Base-by-base conservation (phyloP, 2,888 invertebrate species). In the Branchellion lobata region DNA sequence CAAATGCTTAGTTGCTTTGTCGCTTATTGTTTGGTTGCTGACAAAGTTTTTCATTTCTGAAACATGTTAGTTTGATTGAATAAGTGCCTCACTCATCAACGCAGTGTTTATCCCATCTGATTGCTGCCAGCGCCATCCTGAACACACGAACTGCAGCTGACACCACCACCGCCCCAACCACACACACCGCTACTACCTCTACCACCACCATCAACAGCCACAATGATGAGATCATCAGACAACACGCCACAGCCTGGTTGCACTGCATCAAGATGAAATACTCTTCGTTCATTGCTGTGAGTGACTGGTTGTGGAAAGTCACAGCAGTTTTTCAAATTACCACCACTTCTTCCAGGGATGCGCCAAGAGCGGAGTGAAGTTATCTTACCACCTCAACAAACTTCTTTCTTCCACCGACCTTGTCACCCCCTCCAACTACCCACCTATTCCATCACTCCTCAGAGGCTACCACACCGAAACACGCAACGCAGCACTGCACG, bases 101-200 rank as follows among this genome's bases (percentile, higher is more conserved):
- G 5, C 61, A 57, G 61, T 57, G 61, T n/a, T n/a, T 57, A 18
- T n/a, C 61, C 24, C 61, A 57, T n/a, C 61, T 57, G 61, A 57
- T 57, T 14, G 61, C 61, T 5, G 24, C 61, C 61, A 57, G 61
- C 24, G 5, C 61, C 3, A 5, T 57, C n/a, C 3, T 8, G 47
- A 18, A n/a, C n/a, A n/a, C n/a, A n/a, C n/a, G n/a, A n/a, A n/a
- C n/a, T n/a, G n/a, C n/a, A n/a, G n/a, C n/a, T n/a, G n/a, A n/a
- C n/a, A n/a, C n/a, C n/a, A n/a, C n/a, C n/a, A n/a, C n/a, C n/a
- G n/a, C n/a, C n/a, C n/a, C n/a, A n/a, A n/a, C n/a, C n/a, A n/a
- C n/a, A n/a, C n/a, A n/a, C n/a, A n/a, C n/a, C n/a, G n/a, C n/a
- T n/a, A n/a, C n/a, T n/a, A n/a, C n/a, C n/a, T n/a, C n/a, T n/a